Base-by-base conservation (phyloP, 2,888 invertebrate species). In the Ochropleura leucogaster region DNA sequence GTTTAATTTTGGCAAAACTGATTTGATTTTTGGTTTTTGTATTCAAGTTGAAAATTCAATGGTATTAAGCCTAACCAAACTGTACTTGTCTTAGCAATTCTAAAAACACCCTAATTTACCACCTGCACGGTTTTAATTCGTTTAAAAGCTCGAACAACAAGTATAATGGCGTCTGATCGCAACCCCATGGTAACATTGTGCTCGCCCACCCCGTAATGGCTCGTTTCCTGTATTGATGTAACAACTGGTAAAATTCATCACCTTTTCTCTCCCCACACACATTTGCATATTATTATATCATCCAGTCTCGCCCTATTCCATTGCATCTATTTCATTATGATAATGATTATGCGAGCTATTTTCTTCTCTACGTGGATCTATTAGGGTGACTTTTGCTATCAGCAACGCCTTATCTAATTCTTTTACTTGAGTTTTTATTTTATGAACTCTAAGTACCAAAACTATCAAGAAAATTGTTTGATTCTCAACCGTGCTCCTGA, bases 171-270 rank as follows among this genome's bases (percentile, higher is more conserved):
- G 40, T 70, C 57, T 72, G 76, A 81, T 69, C 42, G 55, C 77
- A 74, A 76, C 87, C 87, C 87, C 80, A 59, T 79, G 68, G 72
- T 72, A 30, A 74, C 77, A 74, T 68, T 71, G 64, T 67, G 55
- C 20, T 60, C 77, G 81, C 80, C 84, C 90, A 90, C 88, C 90
- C 89, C 85, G 68, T 83, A 74, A 71, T 80, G 74, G 65, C 14
- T 71, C 75, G 81, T 85, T 88, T 91, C 92, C 91, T 87, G 89
- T 90, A 92, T 92, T 86, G 92, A 91, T 87, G 83, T 84, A 92
- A 91, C 89, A 88, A 81, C 77, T 72, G 72, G 63, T 73, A 59
- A 77, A 71, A 75, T 72, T 73, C 77, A 77, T 80, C 77, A 81
- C 63, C 30, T 70, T 78, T 69, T 47, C 40, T 53, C 59, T 47